Evolutionary conservation across 2,113 vertebrate genomes (phyloP), one percentile per base, ranked within the genome.

Genomic region (Catharus minimus): DNA sequence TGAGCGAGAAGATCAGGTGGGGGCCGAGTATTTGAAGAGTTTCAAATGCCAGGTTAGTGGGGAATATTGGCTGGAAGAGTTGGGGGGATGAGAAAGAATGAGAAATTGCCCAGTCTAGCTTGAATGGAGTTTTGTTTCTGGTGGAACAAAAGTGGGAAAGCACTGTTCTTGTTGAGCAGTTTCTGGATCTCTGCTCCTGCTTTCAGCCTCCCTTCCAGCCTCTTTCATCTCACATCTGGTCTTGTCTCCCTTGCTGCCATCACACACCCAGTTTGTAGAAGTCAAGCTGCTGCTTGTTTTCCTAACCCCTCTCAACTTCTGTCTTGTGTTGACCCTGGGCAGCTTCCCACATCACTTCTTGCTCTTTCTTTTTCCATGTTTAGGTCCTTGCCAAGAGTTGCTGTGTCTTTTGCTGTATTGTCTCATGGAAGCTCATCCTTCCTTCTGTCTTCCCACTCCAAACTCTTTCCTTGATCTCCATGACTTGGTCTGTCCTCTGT

Each of bases 1-100:
- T 65, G 99, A 99, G 97, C 98, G 99, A 94, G 99, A 99, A 94
- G 99, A 99, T 97, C 98, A 99, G 97, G 98, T 98, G 95, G 98
- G 98, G 96, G 91, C 97, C 5, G 98, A 98, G 86, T 98, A 98
- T 97, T 97, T 98, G 95, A 98, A 98, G 94, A 98, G 85, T 90
- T 98, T 98, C 95, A 98, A 98, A 97, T 98, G 97, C 94, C 98
- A 98, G 98, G 98, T 98, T 96, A 97, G 96, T 94, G 75, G 87
- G 86, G 58, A 92, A 46, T 82, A 46, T 13, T 84, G 89, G 27
- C 64, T 78, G 72, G 67, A 94, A 57, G 73, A 94, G 39, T 32
- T 92, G 90, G 77, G 92, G 88, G 86, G 50, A 44, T 84, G 71
- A 92, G 50, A 65, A 94, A 33, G 50, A 72, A 61, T 36, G 43